Percentiles rank a stretch among this genome's conserved stretches.
phyloP scores from a whole-genome alignment of 2,797 vertebrate species.

The Hipposideros larvatus region DNA sequence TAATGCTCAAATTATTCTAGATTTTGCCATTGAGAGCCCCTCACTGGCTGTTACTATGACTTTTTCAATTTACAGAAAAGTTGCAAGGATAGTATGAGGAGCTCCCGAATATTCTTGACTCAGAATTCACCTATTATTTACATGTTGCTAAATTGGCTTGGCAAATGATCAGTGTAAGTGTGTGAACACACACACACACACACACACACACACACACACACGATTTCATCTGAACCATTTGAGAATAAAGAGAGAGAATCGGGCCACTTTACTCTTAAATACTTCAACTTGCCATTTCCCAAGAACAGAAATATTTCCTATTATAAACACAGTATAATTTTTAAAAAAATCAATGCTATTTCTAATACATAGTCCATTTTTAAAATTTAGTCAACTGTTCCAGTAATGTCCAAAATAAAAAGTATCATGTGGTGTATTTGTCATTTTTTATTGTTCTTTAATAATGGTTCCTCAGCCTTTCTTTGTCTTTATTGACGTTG shows the following conservation, averaged over 20 bases:
- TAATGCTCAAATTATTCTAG: not conserved
- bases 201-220: no score
- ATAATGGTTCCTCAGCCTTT: not conserved
- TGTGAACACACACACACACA: accelerated
- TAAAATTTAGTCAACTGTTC: not conserved
- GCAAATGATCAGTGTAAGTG: not conserved
- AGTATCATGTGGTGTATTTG: not conserved
- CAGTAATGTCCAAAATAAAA: not conserved
- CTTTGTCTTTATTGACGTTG: not conserved
- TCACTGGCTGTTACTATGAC: not conserved
- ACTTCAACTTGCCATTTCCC: not conserved
- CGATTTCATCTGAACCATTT: not conserved
- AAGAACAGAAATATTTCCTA: not conserved
- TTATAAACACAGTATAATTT: not conserved
- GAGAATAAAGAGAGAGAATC: not conserved
- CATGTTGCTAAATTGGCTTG: not conserved
- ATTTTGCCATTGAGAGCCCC: not conserved
- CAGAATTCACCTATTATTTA: not conserved
- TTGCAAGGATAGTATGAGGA: not conserved
- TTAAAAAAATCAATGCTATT: not conserved
- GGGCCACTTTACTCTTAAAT: not conserved
- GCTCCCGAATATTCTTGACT: not conserved
- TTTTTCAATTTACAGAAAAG: not conserved
- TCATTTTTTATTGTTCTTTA: not conserved
- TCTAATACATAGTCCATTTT: not conserved